These are phyloP conservation scores for Melipona quadrifasciata DNA, from an alignment of 1,140 invertebrate species.

Conservation along the genomic window DNA sequence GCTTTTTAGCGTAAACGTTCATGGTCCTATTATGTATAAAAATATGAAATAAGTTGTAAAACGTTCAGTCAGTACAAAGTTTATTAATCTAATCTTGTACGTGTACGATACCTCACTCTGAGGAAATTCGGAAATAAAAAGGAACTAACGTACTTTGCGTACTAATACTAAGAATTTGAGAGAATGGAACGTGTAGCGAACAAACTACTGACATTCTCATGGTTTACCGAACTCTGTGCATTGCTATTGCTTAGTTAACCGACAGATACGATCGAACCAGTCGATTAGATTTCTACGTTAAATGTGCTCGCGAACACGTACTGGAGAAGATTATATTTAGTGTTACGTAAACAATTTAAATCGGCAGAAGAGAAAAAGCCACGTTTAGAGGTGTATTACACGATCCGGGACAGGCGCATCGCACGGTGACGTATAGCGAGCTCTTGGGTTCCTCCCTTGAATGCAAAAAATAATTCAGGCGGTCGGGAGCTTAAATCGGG, in stretches of 20 bases:
- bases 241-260: background rate
- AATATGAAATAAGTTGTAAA: no score
- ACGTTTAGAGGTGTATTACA: background rate
- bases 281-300: background rate
- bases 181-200: background rate
- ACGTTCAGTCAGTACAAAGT: no score
- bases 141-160: background rate
- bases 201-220: background rate
- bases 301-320: background rate
- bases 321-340: background rate
- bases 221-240: background rate
- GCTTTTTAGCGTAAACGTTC: no score
- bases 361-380: background rate
- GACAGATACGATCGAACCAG: background rate
- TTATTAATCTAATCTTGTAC: no score
- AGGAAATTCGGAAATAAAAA: no score
- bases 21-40: no score
- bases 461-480: constrained; percentile 18
- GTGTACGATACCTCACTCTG: no score
- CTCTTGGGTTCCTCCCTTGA: background rate
- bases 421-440: background rate
- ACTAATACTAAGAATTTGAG: background rate
- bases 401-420: background rate
- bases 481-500: constrained; percentile 17
- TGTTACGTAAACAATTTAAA: background rate